Evolutionary conservation across 2,888 invertebrate genomes (phyloP), one percentile per base, ranked within the genome.

Genomic region (Eupeodes luniger): DNA sequence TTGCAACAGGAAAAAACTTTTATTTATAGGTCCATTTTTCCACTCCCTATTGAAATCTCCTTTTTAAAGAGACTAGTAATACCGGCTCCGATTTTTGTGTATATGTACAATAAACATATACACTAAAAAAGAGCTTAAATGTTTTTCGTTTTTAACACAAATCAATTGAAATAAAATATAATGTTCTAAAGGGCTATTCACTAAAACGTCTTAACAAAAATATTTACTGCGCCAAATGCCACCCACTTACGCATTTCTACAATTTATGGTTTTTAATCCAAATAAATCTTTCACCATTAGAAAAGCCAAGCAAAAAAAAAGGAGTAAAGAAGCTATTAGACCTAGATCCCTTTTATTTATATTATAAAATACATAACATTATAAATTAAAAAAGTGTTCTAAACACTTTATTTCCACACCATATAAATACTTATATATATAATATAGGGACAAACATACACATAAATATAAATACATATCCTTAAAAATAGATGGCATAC

Each of bases 401-500:
- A 36, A 70, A 55, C 69, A 70, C 69, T 70, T 55, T 70, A 70
- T 70, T 70, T 53, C 69, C 69, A 40, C 49, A 49, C 66, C 47
- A 66, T 66, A 16, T 3, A 27, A 27, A 27, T 14, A 53, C 12
- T 16, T 7, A 19, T 3, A 69, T n/a, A 51, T 34, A 12, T 53
- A 16, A 27, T 27, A 27, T 27, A 27, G 27, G 69, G 34, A 69
- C 69, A n/a, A 27, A 66, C 16, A 64, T 12, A 47, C 4, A 67
- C n/a, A 53, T 11, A 16, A 40, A 14, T 57, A 27, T 2, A 19
- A 2, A 14, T 11, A 40, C 12, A 44, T 40, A 79, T 47, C 67
- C 40, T 10, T 40, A 59, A 67, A 82, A 78, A 74, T 64, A 78
- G 81, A 85, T 69, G 81, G 66, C 74, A 85, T 51, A 88, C 77